Base-by-base conservation (phyloP, 2,888 invertebrate genomes). In the Leuctra nigra region DNA sequence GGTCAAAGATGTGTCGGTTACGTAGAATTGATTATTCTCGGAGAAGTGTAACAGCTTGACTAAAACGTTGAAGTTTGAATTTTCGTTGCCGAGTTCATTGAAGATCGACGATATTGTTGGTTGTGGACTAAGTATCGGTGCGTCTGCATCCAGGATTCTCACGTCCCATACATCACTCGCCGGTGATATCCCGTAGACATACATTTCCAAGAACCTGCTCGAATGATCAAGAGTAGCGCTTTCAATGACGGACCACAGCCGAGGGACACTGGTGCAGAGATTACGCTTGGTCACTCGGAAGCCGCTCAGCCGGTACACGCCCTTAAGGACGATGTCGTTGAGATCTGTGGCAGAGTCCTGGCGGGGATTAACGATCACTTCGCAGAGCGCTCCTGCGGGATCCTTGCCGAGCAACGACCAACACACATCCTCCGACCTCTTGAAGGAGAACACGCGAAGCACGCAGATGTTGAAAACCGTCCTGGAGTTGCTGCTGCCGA, bases 391-490 rank as follows among this genome's bases (percentile, higher is more conserved):
- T 18, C 57, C 59, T 22, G 35, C 33, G n/a, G 38, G 33, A 22
- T 61, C 61, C 20, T 56, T 53, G 11, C 59, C 59, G 4, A 61
- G 44, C n/a, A 59, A 20, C 16, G 59, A 59, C 59, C 57, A 61
- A 24, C 38, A 33, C n/a, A 36, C 4, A 9, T 33, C 44, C n/a
- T n/a, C 52, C 18, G 11, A 4, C 25, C 2, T 13, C 7, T 25
- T 29, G 29, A 6, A 7, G 7, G 29, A 29, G n/a, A 57, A 57
- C 1, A 57, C 48, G 23, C 39, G 33, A 25, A 22, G 38, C 16
- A 57, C 29, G 39, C 24, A 47, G n/a, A 57, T 39, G 46, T 53
- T 29, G 18, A 57, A 24, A 3, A n/a, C 39, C 16, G 23, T 14
- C 11, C 54, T 36, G n/a, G n/a, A n/a, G 7, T 47, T 39, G 14